Evolutionary conservation across 1,140 invertebrate species (phyloP), one percentile per base, ranked within the genome.

Genomic region (Campodea augens): DNA sequence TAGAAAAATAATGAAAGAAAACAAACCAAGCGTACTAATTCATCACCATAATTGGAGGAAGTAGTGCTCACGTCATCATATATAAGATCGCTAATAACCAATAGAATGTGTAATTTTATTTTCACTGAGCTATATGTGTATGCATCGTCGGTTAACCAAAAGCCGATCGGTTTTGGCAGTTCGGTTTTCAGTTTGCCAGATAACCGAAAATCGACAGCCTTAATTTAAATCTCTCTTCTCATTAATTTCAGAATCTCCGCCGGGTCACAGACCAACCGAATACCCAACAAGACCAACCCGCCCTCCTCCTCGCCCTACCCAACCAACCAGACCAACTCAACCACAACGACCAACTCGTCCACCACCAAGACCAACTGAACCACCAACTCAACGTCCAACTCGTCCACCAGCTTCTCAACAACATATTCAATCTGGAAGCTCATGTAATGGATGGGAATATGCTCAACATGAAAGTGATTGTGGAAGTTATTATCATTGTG

Each of bases 401-500:
- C n/a, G 12, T 15, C 45, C 22, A 37, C n/a, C 32, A 42, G 13
- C 27, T n/a, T 19, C 41, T 7, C 19, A 32, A 24, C 25, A 25
- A 15, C 25, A 25, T 43, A 4, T 4, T 27, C n/a, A n/a, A n/a
- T 15, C 18, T 25, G 25, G 25, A 22, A 15, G 44, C 15, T 18
- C 40, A 7, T 18, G 38, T 45, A 41, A 42, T 4, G 19, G 36
- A 20, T 3, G 43, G 24, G 19, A 41, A 23, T 18, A 27, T 41
- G 12, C 29, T 10, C n/a, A n/a, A 32, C 10, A 39, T n/a, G 7
- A 19, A 39, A 10, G 38, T 19, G 7, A 19, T 10, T 39, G 7
- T 10, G 7, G 38, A n/a, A 19, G 7, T 10, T 19, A 39, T 7
- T 10, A 7, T 10, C 20, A 39, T 7, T 39, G 80, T 55, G 73